phyloP scores from a whole-genome alignment of 2,113 vertebrate genomes.

The Tupaia tana region DNA sequence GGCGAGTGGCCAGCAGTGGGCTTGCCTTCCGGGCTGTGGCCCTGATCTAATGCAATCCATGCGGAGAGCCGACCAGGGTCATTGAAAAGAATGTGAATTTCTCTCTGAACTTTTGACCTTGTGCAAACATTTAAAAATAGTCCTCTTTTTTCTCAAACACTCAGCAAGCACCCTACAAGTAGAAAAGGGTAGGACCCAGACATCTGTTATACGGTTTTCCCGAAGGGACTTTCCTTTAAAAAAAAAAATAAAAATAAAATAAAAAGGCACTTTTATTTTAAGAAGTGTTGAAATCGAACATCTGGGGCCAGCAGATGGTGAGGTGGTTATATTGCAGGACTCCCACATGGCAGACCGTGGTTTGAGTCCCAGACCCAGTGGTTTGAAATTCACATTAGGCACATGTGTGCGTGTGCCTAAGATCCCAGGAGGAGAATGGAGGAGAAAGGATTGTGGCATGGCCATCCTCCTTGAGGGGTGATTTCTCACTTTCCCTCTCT shows the following conservation, averaged over 20 bases:
- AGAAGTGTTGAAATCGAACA: slow-evolving; percentile 14
- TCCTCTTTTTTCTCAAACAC: background rate
- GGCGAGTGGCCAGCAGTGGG: background rate
- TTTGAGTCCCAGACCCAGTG: no score
- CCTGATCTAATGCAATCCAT: background rate
- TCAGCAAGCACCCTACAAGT: background rate
- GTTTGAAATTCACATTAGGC: no score
- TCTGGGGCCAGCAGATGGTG: background rate
- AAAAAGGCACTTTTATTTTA: background rate
- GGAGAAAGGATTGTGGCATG: no score
- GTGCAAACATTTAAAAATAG: background rate
- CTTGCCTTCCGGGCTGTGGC: background rate
- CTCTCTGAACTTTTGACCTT: slow-evolving; percentile 31
- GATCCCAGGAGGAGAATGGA: no score
- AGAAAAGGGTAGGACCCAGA: background rate
- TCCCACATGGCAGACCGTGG: no score
- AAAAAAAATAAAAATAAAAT: background rate
- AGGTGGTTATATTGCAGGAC: no score
- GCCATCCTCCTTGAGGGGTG: no score
- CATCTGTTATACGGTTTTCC: slow-evolving; percentile 13
- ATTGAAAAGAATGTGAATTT: background rate
- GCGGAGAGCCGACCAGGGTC: background rate
- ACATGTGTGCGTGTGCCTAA: no score
- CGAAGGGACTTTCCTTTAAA: background rate
- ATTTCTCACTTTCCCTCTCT: no score